phyloP scores from a whole-genome alignment of 2,797 vertebrate species.

The Pelochelys cantorii region DNA sequence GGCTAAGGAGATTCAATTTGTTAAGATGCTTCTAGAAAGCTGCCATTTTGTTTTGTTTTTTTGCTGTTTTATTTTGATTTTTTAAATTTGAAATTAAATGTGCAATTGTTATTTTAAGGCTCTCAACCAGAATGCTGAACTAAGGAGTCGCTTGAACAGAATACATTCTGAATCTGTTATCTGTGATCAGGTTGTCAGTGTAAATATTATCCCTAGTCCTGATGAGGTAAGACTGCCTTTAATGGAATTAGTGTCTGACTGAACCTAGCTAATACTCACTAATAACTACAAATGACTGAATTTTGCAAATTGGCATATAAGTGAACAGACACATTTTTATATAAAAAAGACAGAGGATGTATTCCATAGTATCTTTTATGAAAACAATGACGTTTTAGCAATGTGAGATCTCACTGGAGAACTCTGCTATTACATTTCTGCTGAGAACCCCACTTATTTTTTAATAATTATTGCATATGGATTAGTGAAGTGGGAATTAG shows the following conservation, averaged over 20 bases:
- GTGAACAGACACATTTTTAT: neutral
- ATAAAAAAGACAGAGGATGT: slow-evolving; percentile 10
- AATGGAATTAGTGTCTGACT: slow-evolving; percentile 61
- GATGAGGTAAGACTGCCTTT: slow-evolving; percentile 91
- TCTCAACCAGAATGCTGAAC: slow-evolving; percentile 96
- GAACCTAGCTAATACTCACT: slow-evolving; percentile 68
- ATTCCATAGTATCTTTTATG: slow-evolving; percentile 5
- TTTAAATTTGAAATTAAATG: slow-evolving; percentile 77
- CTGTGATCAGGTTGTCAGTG: slow-evolving; percentile 97
- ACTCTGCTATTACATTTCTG: neutral
- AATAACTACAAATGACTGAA: neutral
- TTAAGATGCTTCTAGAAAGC: slow-evolving; percentile 13
- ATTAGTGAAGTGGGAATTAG: slow-evolving; percentile 49
- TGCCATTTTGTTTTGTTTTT: neutral
- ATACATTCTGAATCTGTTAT: slow-evolving; percentile 98
- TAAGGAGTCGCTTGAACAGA: slow-evolving; percentile 95
- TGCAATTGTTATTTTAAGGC: slow-evolving; percentile 87
- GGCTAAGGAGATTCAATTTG: slow-evolving; percentile 17
- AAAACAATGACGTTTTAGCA: neutral
- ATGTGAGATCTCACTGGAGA: slow-evolving; percentile 7
- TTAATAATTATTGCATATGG: neutral
- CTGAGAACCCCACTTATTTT: slow-evolving; percentile 14
- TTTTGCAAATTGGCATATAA: slow-evolving; percentile 29
- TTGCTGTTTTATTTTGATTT: slow-evolving; percentile 33
- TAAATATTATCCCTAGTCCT: slow-evolving; percentile 97